Percentiles rank a stretch among this genome's conserved stretches.
These are phyloP conservation scores for Phyllostomus discolor DNA, from an alignment of 2,113 vertebrate genomes.

Conservation along the genomic window DNA sequence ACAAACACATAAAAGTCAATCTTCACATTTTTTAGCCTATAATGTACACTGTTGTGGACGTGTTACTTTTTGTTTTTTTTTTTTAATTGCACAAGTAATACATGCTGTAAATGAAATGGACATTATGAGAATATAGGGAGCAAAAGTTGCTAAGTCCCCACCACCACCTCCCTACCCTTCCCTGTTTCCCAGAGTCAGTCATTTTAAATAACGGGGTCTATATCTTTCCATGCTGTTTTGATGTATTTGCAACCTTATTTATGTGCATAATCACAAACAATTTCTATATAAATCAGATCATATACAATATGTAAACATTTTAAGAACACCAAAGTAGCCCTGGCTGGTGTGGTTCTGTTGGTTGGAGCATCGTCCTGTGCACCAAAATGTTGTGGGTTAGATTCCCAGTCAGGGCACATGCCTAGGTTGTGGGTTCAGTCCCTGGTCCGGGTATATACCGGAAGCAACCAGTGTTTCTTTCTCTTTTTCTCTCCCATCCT, in stretches of 20 bases:
- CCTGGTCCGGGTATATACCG: no score
- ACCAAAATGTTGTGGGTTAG: no score
- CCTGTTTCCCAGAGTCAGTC: neutral
- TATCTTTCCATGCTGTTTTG: neutral
- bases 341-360: no score
- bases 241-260: neutral
- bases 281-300: neutral
- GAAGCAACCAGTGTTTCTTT: no score
- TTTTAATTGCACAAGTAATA: neutral
- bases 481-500: no score
- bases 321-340: neutral
- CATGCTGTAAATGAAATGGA: neutral
- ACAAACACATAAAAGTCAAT: neutral
- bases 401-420: no score
- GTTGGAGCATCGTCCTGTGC: no score
- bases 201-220: neutral
- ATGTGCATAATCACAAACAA: neutral
- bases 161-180: neutral
- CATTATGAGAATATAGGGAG: neutral
- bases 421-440: no score
- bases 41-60: neutral
- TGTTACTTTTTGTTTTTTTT: neutral
- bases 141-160: neutral
- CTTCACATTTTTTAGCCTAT: neutral
- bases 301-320: neutral